These are phyloP conservation scores for Acipenser ruthenus DNA, from an alignment of 2,797 vertebrate genomes.

Conservation along the genomic window DNA sequence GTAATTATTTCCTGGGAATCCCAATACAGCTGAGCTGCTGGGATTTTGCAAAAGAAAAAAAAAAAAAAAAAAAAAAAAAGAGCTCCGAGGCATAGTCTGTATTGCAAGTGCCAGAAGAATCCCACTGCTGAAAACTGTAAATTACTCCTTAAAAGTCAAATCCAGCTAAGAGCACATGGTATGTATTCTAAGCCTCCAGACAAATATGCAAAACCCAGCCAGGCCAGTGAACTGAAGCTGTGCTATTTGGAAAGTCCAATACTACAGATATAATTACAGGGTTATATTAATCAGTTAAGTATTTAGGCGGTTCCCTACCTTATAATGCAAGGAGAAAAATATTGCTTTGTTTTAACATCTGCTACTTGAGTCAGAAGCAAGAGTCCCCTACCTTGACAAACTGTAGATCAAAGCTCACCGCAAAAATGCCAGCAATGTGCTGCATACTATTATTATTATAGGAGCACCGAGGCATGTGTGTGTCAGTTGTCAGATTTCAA, in stretches of 20 bases:
- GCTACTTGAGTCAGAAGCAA: not conserved
- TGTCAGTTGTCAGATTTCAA: slow-evolving; percentile 9
- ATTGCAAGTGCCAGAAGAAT: not conserved
- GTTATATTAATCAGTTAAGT: not conserved
- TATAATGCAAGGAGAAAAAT: not conserved
- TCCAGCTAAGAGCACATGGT: not conserved
- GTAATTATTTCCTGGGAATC: not conserved
- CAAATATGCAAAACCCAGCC: not conserved
- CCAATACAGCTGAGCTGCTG: not conserved
- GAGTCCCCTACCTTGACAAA: no score
- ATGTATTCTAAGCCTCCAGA: not conserved
- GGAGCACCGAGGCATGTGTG: not conserved
- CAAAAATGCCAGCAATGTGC: not conserved
- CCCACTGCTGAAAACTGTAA: not conserved
- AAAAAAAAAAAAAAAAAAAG: no score
- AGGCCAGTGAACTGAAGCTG: not conserved
- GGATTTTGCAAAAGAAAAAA: not conserved
- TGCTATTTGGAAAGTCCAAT: not conserved
- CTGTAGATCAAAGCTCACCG: not conserved
- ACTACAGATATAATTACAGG: not conserved
- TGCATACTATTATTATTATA: slow-evolving; percentile 4
- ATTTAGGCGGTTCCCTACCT: not conserved
- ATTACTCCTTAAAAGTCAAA: not conserved
- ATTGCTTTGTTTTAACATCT: not conserved
- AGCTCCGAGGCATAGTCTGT: not conserved